Evolutionary conservation across 2,888 invertebrate species (phyloP), one percentile per base, ranked within the genome.

Genomic region (Helleia helle): DNA sequence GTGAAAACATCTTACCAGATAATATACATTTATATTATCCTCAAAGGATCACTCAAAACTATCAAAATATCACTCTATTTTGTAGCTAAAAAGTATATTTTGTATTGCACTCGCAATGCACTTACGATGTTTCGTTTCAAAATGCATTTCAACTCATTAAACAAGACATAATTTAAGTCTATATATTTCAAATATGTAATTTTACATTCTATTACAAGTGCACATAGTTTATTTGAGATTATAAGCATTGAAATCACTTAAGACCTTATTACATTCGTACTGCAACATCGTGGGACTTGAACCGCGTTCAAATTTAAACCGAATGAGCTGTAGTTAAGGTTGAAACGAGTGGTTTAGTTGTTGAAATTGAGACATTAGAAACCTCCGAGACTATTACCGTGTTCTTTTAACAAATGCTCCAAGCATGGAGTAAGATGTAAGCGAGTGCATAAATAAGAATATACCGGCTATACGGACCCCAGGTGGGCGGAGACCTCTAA

Each of bases 321-420:
- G 50, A 55, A 55, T 18, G 0, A 0, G 0, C 6, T 15, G 1
- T 1, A 0, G 0, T 37, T 65, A 72, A 52, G 55, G 70, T 67
- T 50, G 41, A 52, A 41, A 56, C 58, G 64, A 1, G 40, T 38
- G 54, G 58, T 57, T 36, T 43, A 36, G 40, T 8, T 12, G 31
- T 48, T 56, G 68, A 76, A 77, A 84, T 84, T 84, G 80, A 84
- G 84, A 83, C 84, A 77, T 84, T 84, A 83, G 83, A 83, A 80
- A 79, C 72, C 72, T 70, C 63, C 58, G 69, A 73, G 72, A 68
- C 71, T 77, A 79, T 80, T 76, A 73, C 79, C 74, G 71, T 83
- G 84, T 84, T 77, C 80, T 76, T 74, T 75, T 76, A 81, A 83
- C 83, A 83, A 83, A 81, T 77, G 80, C 76, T 75, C 71, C 72